Percentiles rank a stretch among this genome's conserved stretches.
These are phyloP conservation scores for Polietes domitor DNA, from an alignment of 2,888 invertebrate species.

Conservation along the genomic window DNA sequence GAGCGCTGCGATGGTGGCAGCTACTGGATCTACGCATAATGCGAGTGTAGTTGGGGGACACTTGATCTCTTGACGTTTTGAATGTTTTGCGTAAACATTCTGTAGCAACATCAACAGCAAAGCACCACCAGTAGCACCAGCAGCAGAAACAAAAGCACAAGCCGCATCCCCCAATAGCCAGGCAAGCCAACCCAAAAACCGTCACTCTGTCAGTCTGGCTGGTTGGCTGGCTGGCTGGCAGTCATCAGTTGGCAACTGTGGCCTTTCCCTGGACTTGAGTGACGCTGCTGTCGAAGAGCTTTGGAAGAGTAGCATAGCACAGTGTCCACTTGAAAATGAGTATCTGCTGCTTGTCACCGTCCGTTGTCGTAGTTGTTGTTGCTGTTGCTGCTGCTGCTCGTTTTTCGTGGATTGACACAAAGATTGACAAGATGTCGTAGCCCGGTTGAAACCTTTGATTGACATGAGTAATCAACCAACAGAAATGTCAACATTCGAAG, in stretches of 20 bases:
- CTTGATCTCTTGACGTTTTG: slow-evolving; percentile 73
- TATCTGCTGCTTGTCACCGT: slow-evolving; percentile 29
- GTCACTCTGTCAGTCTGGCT: slow-evolving; percentile 54
- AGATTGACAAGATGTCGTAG: slow-evolving; percentile 80
- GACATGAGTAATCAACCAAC: slow-evolving; percentile 80
- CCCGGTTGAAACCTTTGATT: slow-evolving; percentile 78
- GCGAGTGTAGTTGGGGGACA: slow-evolving; percentile 69
- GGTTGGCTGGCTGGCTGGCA: too few relatives aligned
- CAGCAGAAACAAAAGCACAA: background rate
- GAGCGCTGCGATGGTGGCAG: slow-evolving; percentile 38
- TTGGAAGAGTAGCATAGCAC: slow-evolving; percentile 35
- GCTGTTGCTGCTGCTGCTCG: slow-evolving; percentile 21
- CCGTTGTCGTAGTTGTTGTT: slow-evolving; percentile 12
- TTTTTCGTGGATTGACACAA: slow-evolving; percentile 73
- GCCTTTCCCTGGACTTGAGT: slow-evolving; percentile 39
- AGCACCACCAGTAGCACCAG: slow-evolving; percentile 70
- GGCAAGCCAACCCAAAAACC: slow-evolving; percentile 36
- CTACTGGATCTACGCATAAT: slow-evolving; percentile 68
- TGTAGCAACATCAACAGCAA: slow-evolving; percentile 42
- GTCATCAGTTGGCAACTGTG: slow-evolving; percentile 57
- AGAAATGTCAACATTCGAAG: slow-evolving; percentile 75
- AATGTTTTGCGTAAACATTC: slow-evolving; percentile 62
- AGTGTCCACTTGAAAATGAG: slow-evolving; percentile 57
- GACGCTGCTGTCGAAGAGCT: slow-evolving; percentile 23
- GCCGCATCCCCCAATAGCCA: background rate